These are phyloP conservation scores for Drosophila tsacasi DNA, from an alignment of 1,140 invertebrate species.

Conservation along the genomic window DNA sequence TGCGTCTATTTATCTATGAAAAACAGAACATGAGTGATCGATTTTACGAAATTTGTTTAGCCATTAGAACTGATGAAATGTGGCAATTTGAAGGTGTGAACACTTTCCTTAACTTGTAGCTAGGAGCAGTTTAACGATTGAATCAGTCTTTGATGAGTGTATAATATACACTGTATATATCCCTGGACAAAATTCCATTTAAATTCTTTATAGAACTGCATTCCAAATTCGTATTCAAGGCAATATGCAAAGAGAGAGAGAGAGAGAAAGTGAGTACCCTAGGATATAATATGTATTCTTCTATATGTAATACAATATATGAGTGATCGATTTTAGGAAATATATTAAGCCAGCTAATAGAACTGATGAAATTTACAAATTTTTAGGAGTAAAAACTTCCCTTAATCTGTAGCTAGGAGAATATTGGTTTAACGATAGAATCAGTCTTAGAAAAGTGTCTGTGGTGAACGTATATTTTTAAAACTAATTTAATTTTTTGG, in stretches of 20 bases:
- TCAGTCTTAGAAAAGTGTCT: neutral
- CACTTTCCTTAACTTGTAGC: neutral
- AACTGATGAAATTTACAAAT: no score
- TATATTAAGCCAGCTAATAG: neutral
- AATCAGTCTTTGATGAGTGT: neutral
- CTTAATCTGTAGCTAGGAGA: neutral
- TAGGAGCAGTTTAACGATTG: neutral
- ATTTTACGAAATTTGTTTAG: neutral
- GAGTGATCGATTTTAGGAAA: neutral
- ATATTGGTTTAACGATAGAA: neutral
- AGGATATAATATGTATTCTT: neutral
- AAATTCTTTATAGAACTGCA: neutral
- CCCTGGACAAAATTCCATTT: no score
- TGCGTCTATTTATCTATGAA: neutral
- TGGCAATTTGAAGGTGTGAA: neutral
- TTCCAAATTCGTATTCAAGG: neutral
- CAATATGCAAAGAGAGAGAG: neutral
- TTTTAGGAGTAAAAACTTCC: neutral
- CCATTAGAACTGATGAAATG: constrained; percentile 13
- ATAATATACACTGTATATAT: no score
- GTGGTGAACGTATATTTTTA: neutral
- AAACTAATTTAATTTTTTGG: no score
- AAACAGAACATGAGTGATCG: constrained; percentile 7
- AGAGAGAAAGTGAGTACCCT: neutral
- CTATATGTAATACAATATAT: neutral